Evolutionary conservation across 64 coral and sea anemone species (phyloP), one percentile per base, ranked within the genome.

Genomic region (Porites australiensis): DNA sequence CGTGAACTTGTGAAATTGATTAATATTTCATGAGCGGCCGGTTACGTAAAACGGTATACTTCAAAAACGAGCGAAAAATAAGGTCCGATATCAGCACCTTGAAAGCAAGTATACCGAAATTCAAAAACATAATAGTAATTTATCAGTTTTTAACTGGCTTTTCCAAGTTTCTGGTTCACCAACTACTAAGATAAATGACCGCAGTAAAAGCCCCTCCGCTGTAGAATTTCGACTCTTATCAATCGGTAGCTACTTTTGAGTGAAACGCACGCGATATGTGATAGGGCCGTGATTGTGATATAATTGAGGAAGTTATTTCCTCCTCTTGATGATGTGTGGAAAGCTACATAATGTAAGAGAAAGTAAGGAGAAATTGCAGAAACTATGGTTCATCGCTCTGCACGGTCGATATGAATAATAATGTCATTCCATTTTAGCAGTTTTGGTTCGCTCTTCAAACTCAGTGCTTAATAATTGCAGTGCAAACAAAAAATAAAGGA

Each of bases 31-130:
- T 84, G 81, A 84, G 73, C 46, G 45, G 81, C 45, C 60, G 58
- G 63, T 47, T 46, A 50, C 49, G 6, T 69, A 19, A 20, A 84
- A 83, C 7, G 62, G 44, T 65, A 22, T 18, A 48, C 81, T 84
- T 84, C 81, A 68, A 84, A 84, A 84, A 84, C 81, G 46, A 84
- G 81, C 81, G 81, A 84, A 84, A 84, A 84, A 84, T 52, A 84
- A 84, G 11, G 69, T 65, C 81, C 13, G 45, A 84, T 84, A 84
- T 68, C 77, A 37, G 10, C 51, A 62, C 16, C 81, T 21, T 84
- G 61, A 68, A 69, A 69, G 45, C 63, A 6, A 46, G 63, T 3
- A 48, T 21, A 84, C 7, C 18, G 16, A 15, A 4, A 50, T 68
- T 13, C 69, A 18, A 68, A 21, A 84, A 84, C 63, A 84, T 67